These are phyloP conservation scores for Bombyx mori DNA, from an alignment of 1,140 invertebrate genomes.

Conservation along the genomic window ASM3026992v2 NC_085111.1:11141001-11141500, in stretches of 20 bases:
- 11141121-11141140: slow-evolving; percentile 39
- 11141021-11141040: slow-evolving; percentile 8
- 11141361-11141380: slow-evolving; percentile 21
- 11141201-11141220: slow-evolving; percentile 37
- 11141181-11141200: slow-evolving; percentile 42
- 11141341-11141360: slow-evolving; percentile 42
- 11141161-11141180: slow-evolving; percentile 50
- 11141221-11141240: slow-evolving; percentile 50
- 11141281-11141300: slow-evolving; percentile 69
- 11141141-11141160: slow-evolving; percentile 47
- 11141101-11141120: slow-evolving; percentile 27
- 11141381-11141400: background rate
- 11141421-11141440: slow-evolving; percentile 44
- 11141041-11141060: slow-evolving; percentile 5
- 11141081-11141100: slow-evolving; percentile 28
- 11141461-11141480: slow-evolving; percentile 52
- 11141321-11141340: slow-evolving; percentile 53
- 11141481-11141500: slow-evolving; percentile 42
- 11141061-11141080: slow-evolving; percentile 11
- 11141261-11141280: slow-evolving; percentile 59
- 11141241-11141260: slow-evolving; percentile 67
- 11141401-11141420: slow-evolving; percentile 36
- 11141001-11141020: background rate
- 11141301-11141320: slow-evolving; percentile 54
- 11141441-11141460: slow-evolving; percentile 35